Conservation (phyloP, 2,113 vertebrate genomes). For the Malurus cyaneus region DNA sequence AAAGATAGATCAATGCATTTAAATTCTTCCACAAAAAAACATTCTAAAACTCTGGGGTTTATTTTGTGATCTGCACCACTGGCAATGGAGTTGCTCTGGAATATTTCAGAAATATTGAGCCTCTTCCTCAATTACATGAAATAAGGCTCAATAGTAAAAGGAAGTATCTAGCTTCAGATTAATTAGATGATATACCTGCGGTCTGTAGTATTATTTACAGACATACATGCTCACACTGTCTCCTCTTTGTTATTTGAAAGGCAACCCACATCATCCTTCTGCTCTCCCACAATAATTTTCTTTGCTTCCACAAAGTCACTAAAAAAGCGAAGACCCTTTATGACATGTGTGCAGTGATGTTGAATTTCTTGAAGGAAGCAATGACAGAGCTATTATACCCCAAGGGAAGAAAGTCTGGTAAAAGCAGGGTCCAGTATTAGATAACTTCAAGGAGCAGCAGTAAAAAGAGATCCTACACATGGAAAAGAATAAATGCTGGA, state of each 20-base stretch:
- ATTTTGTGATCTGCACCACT: background rate
- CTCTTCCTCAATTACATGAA: background rate
- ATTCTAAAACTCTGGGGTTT: background rate
- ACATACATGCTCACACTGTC: background rate
- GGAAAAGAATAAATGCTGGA: background rate
- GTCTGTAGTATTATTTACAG: background rate
- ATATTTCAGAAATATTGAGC: background rate
- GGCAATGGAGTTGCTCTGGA: background rate
- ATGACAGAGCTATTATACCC: background rate
- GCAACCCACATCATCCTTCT: background rate
- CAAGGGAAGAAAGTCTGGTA: background rate
- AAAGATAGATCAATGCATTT: background rate
- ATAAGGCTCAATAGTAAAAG: background rate
- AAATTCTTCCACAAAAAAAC: background rate
- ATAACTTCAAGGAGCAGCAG: background rate
- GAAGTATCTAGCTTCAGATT: background rate
- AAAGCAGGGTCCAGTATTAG: background rate
- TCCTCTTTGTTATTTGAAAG: background rate
- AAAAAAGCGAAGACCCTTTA: background rate
- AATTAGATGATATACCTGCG: background rate
- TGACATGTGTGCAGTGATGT: rapidly evolving
- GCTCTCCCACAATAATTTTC: background rate
- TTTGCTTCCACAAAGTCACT: background rate
- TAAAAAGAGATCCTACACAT: background rate
- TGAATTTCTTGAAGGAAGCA: background rate